A percentile compares a stretch with the other conserved stretches of the same genome.
Conservation (phyloP, 2,797 vertebrate species). For the Melanotaenia nigrans region DNA sequence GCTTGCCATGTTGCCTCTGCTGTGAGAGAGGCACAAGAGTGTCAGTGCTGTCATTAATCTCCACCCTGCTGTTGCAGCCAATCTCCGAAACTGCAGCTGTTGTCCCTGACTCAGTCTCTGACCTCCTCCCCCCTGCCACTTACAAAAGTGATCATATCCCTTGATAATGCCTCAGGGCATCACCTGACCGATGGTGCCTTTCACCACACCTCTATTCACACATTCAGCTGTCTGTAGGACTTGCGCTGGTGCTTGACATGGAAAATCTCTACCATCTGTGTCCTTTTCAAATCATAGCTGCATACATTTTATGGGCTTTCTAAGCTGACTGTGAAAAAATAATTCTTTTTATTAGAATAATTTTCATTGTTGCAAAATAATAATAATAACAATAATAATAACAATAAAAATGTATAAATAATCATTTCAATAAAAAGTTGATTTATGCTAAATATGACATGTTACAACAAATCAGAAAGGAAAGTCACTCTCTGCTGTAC, state of each 20-base stretch:
- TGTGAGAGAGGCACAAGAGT: conserved; percentile 45
- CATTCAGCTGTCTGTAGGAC: conserved; percentile 51
- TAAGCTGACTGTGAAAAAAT: not conserved
- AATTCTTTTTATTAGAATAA: not conserved
- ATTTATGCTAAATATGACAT: no score
- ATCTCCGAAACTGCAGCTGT: conserved; percentile 63
- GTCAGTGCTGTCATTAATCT: conserved; percentile 62
- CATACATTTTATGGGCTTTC: conserved; percentile 11
- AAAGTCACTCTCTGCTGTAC: conserved; percentile 10
- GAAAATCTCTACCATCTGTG: conserved; percentile 57
- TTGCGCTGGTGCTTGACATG: conserved; percentile 39
- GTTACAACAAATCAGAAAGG: not conserved
- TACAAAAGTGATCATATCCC: conserved; percentile 58
- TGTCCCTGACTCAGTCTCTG: conserved; percentile 39
- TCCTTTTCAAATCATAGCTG: conserved; percentile 42
- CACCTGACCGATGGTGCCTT: conserved; percentile 61
- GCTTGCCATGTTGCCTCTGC: conserved; percentile 39
- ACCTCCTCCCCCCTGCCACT: conserved; percentile 40
- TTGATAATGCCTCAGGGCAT: conserved; percentile 50
- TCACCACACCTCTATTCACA: conserved; percentile 62
- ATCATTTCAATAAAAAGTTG: no score
- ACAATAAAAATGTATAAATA: no score
- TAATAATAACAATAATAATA: no score
- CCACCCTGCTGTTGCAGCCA: conserved; percentile 35
- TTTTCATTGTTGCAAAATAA: not conserved